phyloP scores from a whole-genome alignment of 2,888 invertebrate species.

The Athetis lepigone region DNA sequence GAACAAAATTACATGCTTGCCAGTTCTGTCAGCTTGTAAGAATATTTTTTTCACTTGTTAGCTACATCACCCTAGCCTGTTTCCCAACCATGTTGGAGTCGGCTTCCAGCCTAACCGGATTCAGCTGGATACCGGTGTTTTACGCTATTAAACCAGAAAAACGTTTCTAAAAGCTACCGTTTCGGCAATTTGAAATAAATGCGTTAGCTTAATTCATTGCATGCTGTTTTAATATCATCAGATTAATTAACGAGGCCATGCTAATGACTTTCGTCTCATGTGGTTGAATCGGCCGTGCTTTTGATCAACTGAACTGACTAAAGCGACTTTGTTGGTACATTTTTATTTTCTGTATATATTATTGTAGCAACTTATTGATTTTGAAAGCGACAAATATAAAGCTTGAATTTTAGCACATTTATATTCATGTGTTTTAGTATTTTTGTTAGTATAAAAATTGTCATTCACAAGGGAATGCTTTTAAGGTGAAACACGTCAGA shows the following conservation, averaged over 20 bases:
- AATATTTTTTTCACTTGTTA: not conserved
- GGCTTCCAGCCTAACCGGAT: too few species aligned
- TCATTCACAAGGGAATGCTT: conserved; percentile 22
- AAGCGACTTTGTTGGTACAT: conserved; percentile 16
- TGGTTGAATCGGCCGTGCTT: conserved; percentile 27
- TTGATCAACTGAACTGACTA: conserved; percentile 1
- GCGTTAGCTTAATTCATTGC: too few species aligned
- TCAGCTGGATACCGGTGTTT: too few species aligned
- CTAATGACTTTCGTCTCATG: conserved; percentile 52
- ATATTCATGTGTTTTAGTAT: conserved; percentile 25
- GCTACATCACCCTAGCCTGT: too few species aligned
- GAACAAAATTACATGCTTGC: conserved; percentile 14
- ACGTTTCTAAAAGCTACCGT: too few species aligned
- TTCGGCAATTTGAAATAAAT: not conserved
- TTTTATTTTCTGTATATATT: conserved; percentile 17
- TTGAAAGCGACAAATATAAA: conserved; percentile 32
- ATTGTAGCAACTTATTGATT: conserved; percentile 25
- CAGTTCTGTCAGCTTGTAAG: not conserved
- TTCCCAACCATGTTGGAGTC: too few species aligned
- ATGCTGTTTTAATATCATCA: conserved; percentile 20
- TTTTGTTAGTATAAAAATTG: conserved; percentile 10
- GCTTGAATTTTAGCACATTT: conserved; percentile 34
- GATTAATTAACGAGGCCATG: conserved; percentile 25
- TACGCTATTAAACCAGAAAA: too few species aligned
- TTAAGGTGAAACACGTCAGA: conserved; percentile 5